Percentiles rank a stretch among this genome's conserved stretches.
phyloP scores from a whole-genome alignment of 2,888 invertebrate species.

The Lycocerus yunnanus region DNA sequence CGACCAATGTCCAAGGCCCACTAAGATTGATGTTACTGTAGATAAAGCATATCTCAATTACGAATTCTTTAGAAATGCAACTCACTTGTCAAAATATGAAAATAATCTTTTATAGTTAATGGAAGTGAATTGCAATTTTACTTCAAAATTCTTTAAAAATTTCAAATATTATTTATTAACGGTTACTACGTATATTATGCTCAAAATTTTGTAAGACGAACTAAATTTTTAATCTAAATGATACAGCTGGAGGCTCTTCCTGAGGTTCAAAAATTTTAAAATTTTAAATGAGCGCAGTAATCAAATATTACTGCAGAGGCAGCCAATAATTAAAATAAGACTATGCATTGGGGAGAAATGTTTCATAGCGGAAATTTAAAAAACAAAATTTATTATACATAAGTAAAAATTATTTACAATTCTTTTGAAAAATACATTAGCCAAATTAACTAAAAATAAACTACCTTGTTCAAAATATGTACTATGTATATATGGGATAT shows the following conservation, averaged over 20 bases:
- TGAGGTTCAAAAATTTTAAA: neutral
- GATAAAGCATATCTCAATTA: constrained; percentile 31
- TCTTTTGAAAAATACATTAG: too few relatives aligned
- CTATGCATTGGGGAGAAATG: neutral
- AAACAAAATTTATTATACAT: too few relatives aligned
- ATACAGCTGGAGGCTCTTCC: neutral
- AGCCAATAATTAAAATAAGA: neutral
- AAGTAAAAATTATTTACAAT: too few relatives aligned
- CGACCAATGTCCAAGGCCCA: constrained; percentile 26
- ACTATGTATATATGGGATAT: neutral
- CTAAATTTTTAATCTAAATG: neutral
- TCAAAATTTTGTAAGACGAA: neutral
- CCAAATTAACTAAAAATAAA: neutral
- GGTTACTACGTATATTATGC: neutral
- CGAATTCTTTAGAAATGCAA: constrained; percentile 29
- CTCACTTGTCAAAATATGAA: constrained; percentile 28
- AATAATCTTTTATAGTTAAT: constrained; percentile 23
- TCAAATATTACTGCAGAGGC: neutral
- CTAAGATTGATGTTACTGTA: constrained; percentile 31
- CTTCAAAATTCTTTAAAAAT: constrained; percentile 1
- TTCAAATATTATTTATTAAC: neutral
- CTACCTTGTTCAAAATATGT: neutral
- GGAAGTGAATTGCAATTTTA: constrained; percentile 15
- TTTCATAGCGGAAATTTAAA: too few relatives aligned
- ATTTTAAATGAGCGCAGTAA: neutral